These are phyloP conservation scores for Neocloeon triangulifer DNA, from an alignment of 1,140 invertebrate species.

Conservation along the genomic window DNA sequence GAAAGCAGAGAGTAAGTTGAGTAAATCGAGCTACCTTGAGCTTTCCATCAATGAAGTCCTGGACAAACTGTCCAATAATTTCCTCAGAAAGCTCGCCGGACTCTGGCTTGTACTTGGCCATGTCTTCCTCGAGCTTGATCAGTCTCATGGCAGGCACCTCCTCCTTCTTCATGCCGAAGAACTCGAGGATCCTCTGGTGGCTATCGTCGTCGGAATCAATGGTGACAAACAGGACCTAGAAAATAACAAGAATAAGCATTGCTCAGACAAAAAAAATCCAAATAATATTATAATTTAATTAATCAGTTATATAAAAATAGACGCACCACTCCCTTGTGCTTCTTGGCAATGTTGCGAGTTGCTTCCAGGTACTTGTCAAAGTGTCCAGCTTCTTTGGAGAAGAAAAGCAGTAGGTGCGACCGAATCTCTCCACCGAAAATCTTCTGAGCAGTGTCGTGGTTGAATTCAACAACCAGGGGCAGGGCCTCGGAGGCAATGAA, in stretches of 20 bases:
- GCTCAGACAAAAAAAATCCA: too few relatives aligned
- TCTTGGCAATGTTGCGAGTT: constrained; percentile 57
- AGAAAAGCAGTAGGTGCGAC: constrained; percentile 83
- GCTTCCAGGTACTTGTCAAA: constrained; percentile 56
- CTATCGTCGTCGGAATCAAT: constrained; percentile 91
- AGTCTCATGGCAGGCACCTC: constrained; percentile 82
- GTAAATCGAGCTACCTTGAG: constrained; percentile 34
- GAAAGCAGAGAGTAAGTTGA: constrained; percentile 5
- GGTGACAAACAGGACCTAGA: constrained; percentile 70
- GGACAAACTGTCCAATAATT: constrained; percentile 62
- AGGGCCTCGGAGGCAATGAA: constrained; percentile 73
- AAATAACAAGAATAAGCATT: constrained; percentile 6
- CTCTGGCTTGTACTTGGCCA: constrained; percentile 93
- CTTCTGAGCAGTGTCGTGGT: constrained; percentile 88
- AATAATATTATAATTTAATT: too few relatives aligned
- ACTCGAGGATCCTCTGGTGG: constrained; percentile 91
- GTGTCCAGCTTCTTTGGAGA: constrained; percentile 70
- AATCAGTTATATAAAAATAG: not conserved
- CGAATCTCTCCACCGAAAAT: constrained; percentile 97
- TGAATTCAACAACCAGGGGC: constrained; percentile 92
- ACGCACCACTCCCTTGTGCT: constrained; percentile 65
- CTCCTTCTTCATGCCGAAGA: constrained; percentile 92
- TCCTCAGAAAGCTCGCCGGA: constrained; percentile 50
- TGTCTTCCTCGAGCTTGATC: constrained; percentile 89
- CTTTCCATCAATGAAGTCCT: constrained; percentile 73